These are phyloP conservation scores for Bubalus kerabau DNA, from an alignment of 2,113 vertebrate genomes.

Conservation along the genomic window DNA sequence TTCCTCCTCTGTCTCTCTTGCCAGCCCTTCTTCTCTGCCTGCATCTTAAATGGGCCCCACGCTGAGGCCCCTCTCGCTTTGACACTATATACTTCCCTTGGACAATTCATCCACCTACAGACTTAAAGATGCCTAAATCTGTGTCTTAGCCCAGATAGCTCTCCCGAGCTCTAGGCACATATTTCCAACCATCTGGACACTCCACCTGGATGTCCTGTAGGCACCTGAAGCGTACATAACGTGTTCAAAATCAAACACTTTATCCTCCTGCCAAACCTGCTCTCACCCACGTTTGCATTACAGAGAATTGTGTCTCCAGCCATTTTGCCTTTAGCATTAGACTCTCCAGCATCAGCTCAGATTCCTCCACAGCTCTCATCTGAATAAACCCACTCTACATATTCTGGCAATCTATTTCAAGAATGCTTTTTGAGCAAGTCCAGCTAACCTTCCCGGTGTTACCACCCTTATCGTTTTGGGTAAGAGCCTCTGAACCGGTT, in stretches of 20 bases:
- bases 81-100: neutral
- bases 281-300: neutral
- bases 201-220: neutral
- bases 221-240: neutral
- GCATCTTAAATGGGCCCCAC: neutral
- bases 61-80: neutral
- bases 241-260: neutral
- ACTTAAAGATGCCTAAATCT: neutral
- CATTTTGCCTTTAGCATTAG: neutral
- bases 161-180: neutral
- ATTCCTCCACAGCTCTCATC: neutral
- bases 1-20: neutral
- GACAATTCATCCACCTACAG: neutral
- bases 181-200: neutral
- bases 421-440: neutral
- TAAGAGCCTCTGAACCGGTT: neutral
- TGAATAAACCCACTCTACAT: neutral
- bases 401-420: neutral
- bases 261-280: neutral
- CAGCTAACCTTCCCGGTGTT: neutral
- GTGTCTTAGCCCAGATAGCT: neutral
- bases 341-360: neutral
- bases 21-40: neutral
- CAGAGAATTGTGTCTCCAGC: neutral
- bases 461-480: neutral